These are phyloP conservation scores for Zygogramma bicolorata DNA, from an alignment of 2,888 invertebrate species.

Conservation along the genomic window DNA sequence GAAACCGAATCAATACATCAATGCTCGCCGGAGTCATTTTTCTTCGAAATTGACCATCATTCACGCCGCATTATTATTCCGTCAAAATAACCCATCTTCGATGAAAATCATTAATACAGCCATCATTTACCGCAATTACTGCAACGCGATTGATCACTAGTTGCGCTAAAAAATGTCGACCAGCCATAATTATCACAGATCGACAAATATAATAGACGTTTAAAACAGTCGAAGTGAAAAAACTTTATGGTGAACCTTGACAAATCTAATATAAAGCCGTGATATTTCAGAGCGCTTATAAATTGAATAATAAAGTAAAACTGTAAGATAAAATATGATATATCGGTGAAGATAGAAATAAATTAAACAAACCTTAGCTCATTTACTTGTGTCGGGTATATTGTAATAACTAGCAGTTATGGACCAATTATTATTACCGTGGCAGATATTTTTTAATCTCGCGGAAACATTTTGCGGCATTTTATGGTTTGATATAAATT, in stretches of 20 bases:
- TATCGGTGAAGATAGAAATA: slow-evolving; percentile 26
- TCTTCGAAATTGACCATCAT: slow-evolving; percentile 29
- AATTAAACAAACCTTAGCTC: slow-evolving; percentile 26
- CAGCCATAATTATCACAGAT: slow-evolving; percentile 14
- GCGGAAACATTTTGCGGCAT: slow-evolving; percentile 27
- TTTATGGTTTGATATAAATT: slow-evolving; percentile 34
- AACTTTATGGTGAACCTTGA: slow-evolving; percentile 29
- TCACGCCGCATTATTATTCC: slow-evolving; percentile 32
- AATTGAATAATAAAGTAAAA: slow-evolving; percentile 42
- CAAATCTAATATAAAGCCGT: slow-evolving; percentile 32
- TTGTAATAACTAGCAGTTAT: slow-evolving; percentile 31
- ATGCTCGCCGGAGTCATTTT: slow-evolving; percentile 5
- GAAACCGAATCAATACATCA: not conserved
- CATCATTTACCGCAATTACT: slow-evolving; percentile 30
- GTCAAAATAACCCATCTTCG: slow-evolving; percentile 26
- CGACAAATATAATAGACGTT: not conserved
- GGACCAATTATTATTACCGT: slow-evolving; percentile 37
- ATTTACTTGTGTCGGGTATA: slow-evolving; percentile 20
- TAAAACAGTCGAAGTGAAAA: slow-evolving; percentile 17
- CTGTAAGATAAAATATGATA: slow-evolving; percentile 40
- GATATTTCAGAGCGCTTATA: slow-evolving; percentile 38
- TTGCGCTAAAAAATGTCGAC: slow-evolving; percentile 23
- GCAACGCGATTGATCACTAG: slow-evolving; percentile 25
- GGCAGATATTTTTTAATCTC: slow-evolving; percentile 26
- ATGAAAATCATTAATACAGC: slow-evolving; percentile 33